Evolutionary conservation across 2,113 vertebrate species (phyloP).

Genomic region (Oryzias woworae): DNA sequence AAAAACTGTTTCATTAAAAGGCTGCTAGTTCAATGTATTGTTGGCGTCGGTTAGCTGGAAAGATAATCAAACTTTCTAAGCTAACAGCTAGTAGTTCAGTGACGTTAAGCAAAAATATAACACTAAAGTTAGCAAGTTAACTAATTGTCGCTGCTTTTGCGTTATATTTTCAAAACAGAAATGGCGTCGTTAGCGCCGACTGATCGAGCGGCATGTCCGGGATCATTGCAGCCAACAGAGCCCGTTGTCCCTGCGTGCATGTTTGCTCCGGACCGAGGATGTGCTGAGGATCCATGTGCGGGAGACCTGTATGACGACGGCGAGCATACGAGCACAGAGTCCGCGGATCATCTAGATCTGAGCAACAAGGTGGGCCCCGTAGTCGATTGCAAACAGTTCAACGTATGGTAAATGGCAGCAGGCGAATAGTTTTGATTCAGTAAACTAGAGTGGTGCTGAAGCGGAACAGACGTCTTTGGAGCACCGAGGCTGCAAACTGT

Average conservation of each 20-base stretch:
- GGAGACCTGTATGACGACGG: constrained; percentile 58
- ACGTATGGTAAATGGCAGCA: background rate
- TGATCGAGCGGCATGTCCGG: constrained; percentile 55
- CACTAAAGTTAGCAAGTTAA: background rate
- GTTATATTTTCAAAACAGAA: constrained; percentile 17
- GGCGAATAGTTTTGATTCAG: background rate
- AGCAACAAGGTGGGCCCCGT: constrained; percentile 88
- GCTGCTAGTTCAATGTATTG: constrained; percentile 24
- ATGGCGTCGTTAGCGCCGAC: constrained; percentile 72
- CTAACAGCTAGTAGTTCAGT: constrained; percentile 12
- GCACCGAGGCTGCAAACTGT: background rate
- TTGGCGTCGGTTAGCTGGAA: constrained; percentile 32
- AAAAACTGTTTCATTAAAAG: background rate
- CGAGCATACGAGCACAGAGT: constrained; percentile 78
- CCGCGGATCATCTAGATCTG: constrained; percentile 82
- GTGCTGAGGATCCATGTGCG: constrained; percentile 62
- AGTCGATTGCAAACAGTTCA: background rate
- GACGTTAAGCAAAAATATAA: background rate
- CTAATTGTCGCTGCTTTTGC: background rate
- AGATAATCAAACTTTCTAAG: background rate
- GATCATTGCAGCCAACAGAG: constrained; percentile 56
- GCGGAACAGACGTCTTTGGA: background rate
- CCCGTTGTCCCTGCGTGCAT: constrained; percentile 87
- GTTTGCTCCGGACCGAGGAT: constrained; percentile 85
- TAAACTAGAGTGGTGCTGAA: background rate